Evolutionary conservation across 2,888 invertebrate genomes (phyloP).

Genomic region (Scelioninae gen. 1): DNA sequence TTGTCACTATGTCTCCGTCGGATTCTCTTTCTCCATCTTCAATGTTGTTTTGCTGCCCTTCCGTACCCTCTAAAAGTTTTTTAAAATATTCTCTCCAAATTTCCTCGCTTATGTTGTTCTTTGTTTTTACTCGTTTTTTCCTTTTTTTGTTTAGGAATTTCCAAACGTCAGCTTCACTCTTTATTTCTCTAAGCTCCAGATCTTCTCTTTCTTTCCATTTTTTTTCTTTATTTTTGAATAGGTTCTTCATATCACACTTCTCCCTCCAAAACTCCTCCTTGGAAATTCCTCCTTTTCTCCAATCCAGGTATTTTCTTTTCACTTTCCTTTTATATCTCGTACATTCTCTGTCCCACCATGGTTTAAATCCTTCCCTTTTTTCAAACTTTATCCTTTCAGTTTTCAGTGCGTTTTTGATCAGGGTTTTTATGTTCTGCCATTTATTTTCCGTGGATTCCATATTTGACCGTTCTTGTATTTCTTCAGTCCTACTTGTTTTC

Average conservation of each 20-base stretch:
- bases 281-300: background rate
- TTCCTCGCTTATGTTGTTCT: background rate
- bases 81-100: background rate
- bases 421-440: background rate
- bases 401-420: background rate
- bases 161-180: constrained; percentile 5
- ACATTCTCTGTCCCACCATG: constrained; percentile 7
- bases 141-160: constrained; percentile 10
- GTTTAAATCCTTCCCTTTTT: constrained; percentile 1
- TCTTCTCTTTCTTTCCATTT: constrained; percentile 8
- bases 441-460: background rate
- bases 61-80: background rate
- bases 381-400: too few species aligned
- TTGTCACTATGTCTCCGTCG: background rate
- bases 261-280: background rate
- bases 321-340: constrained; percentile 18
- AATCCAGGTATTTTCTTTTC: background rate
- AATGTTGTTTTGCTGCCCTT: too few species aligned
- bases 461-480: too few species aligned
- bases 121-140: background rate
- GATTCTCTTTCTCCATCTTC: constrained; percentile 1
- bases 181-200: background rate
- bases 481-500: background rate
- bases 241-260: constrained; percentile 1
- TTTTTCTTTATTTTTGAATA: background rate